Evolutionary conservation across 2,888 invertebrate species (phyloP), one percentile per base, ranked within the genome.

Genomic region (Scelioninae gen. 1): DNA sequence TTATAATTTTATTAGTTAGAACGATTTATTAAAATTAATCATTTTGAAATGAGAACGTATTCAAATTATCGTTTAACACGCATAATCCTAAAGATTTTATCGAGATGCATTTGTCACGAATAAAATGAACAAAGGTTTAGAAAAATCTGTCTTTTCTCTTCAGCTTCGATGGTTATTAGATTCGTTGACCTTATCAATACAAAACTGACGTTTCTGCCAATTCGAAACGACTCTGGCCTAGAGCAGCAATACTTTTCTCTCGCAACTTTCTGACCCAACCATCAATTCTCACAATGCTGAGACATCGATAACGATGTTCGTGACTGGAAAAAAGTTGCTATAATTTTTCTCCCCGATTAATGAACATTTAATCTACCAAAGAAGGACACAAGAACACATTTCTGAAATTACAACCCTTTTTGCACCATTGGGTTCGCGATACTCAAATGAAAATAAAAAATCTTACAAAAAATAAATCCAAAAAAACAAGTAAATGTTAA

Each of bases 251-350:
- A 80, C 56, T 74, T 53, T 69, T 32, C 58, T 31, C 29, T 74
- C 66, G 45, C 66, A 66, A 66, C 56, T 79, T 79, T 79, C 55
- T 51, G 60, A 68, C 60, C 34, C 63, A 11, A 40, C 49, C 78
- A 71, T 78, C 78, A 71, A 79, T 79, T 79, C 65, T 74, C 66
- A 40, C 51, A 66, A 58, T 65, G 74, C 66, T 62, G 53, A 79
- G 66, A 56, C 60, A 79, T 68, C 58, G 79, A 72, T 66, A 74
- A 66, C 49, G 49, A 66, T 60, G 62, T 68, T 68, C 68, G 72
- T 80, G 68, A 72, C 74, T 68, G 9, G 13, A 55, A 68, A 62
- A 58, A 66, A 63, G 53, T 74, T 58, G 45, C 69, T 13, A 55
- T 43, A 47, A 69, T 69, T 78, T 78, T 71, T 78, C 69, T 55